Percentiles rank a stretch among this genome's conserved stretches.
Evolutionary conservation across 2,797 vertebrate genomes (phyloP).

Genomic region (Sebastes steindachneri): DNA sequence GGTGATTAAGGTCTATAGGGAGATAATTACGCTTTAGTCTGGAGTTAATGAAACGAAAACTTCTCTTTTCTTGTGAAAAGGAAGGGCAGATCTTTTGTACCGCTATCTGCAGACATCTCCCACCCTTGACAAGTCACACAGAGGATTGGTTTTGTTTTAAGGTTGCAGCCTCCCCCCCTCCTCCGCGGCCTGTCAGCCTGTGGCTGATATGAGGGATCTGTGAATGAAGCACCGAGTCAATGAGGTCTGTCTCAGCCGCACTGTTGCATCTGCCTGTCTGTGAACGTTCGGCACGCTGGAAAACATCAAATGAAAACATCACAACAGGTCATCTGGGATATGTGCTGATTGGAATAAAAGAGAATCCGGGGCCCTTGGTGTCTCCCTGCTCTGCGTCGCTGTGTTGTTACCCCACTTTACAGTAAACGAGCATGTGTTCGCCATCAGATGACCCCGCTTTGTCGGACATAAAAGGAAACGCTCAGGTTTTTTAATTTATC

Average conservation of each 20-base stretch:
- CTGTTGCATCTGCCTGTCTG: conserved; percentile 47
- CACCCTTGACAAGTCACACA: conserved; percentile 78
- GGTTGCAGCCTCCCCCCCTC: conserved; percentile 49
- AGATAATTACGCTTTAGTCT: conserved; percentile 87
- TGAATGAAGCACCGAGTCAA: conserved; percentile 70
- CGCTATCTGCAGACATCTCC: conserved; percentile 81
- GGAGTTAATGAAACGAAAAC: conserved; percentile 86
- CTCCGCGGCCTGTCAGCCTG: conserved; percentile 70
- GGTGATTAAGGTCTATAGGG: conserved; percentile 84
- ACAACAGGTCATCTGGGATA: conserved; percentile 58
- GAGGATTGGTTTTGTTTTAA: conserved; percentile 81
- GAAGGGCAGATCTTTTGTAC: conserved; percentile 82
- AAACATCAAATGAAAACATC: conserved; percentile 63
- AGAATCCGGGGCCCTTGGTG: background rate
- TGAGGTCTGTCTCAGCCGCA: conserved; percentile 52
- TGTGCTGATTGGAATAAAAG: conserved; percentile 40
- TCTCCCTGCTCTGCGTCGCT: conserved; percentile 2
- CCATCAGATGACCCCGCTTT: conserved; percentile 43
- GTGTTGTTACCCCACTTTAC: background rate
- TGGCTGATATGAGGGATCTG: conserved; percentile 71
- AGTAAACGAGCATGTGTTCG: conserved; percentile 43
- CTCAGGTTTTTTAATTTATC: conserved; percentile 45
- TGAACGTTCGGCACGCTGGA: conserved; percentile 24
- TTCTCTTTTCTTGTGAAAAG: conserved; percentile 80
- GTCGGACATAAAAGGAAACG: conserved; percentile 46